Conservation (phyloP, 2,113 vertebrate species). For the Zosterops japonicus region DNA sequence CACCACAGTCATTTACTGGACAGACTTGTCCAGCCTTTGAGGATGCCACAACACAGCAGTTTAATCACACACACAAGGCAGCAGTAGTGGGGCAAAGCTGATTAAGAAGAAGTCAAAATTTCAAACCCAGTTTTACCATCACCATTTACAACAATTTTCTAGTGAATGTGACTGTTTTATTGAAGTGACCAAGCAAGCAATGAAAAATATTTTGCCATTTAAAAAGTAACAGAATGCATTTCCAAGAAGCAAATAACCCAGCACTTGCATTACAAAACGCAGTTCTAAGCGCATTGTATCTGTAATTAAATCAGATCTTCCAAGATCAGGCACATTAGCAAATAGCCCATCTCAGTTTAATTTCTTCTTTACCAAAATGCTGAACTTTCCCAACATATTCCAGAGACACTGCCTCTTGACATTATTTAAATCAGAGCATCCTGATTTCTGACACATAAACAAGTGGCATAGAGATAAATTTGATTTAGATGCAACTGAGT, state of each 20-base stretch:
- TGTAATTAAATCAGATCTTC: neutral
- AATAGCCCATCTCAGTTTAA: rapidly evolving
- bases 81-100: neutral
- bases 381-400: neutral
- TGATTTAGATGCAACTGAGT: neutral
- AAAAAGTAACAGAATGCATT: neutral
- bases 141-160: neutral
- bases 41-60: neutral
- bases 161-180: neutral
- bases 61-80: neutral
- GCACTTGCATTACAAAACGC: neutral
- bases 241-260: neutral
- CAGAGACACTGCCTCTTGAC: neutral
- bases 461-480: neutral
- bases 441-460: neutral
- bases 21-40: neutral
- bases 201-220: neutral
- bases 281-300: neutral
- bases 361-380: neutral
- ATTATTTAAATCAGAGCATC: neutral
- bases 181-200: neutral
- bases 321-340: neutral
- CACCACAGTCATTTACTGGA: neutral
- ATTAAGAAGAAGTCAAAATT: neutral
- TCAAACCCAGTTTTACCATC: neutral